phyloP scores from a whole-genome alignment of 2,797 vertebrate species.

The Helarctos malayanus region DNA sequence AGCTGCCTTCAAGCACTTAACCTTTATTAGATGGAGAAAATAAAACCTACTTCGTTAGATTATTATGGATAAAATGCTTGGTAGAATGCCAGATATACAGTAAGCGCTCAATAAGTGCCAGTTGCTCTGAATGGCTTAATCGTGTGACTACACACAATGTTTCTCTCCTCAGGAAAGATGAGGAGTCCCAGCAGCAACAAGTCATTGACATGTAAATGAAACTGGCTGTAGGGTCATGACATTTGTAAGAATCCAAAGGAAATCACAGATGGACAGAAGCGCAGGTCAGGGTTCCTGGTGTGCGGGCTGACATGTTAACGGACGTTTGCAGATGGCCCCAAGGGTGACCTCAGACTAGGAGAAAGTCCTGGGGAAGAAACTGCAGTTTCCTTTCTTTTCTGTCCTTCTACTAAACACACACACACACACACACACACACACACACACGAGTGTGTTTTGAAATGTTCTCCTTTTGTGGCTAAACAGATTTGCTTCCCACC shows the following conservation, averaged over 20 bases:
- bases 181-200: not conserved
- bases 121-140: not conserved
- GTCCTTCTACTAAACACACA: not conserved
- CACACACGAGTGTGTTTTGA: not conserved
- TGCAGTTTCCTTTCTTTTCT: not conserved
- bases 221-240: not conserved
- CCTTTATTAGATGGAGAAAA: conserved; percentile 21
- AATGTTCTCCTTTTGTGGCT: not conserved
- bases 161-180: not conserved
- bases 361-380: not conserved
- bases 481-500: not conserved
- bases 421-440: too few species aligned
- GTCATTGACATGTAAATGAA: not conserved
- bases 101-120: not conserved
- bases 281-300: not conserved
- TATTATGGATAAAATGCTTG: not conserved
- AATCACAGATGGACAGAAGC: not conserved
- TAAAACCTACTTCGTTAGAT: not conserved
- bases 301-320: not conserved
- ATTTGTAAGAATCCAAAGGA: not conserved
- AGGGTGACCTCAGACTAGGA: not conserved
- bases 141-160: not conserved
- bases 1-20: not conserved
- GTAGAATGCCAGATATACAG: not conserved
- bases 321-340: not conserved